phyloP scores from a whole-genome alignment of 2,888 invertebrate genomes.

The Teleogryllus oceanicus region DNA sequence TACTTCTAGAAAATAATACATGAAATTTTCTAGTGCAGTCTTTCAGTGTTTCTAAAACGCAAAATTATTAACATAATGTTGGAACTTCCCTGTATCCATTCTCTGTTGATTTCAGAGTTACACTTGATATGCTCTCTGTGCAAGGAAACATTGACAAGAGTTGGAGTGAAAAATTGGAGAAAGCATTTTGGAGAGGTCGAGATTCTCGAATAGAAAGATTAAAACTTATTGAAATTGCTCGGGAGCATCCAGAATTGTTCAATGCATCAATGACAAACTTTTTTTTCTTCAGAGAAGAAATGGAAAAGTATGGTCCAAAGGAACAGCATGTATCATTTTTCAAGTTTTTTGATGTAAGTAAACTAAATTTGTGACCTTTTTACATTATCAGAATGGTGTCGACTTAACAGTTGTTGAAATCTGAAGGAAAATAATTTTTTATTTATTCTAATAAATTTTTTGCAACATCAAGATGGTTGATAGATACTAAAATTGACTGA shows the following conservation, averaged over 20 bases:
- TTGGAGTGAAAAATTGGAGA: conserved; percentile 72
- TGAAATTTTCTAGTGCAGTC: too few relatives aligned
- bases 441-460: not conserved
- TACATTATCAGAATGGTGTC: too few relatives aligned
- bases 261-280: conserved; percentile 93
- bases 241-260: conserved; percentile 70
- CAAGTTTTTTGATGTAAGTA: conserved; percentile 86
- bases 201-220: conserved; percentile 85
- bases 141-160: conserved; percentile 68
- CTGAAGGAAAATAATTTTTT: too few relatives aligned
- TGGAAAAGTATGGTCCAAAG: conserved; percentile 80
- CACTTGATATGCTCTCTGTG: conserved; percentile 84
- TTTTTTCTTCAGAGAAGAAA: conserved; percentile 88
- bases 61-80: not conserved
- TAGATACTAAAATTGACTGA: too few relatives aligned
- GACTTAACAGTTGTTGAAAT: too few relatives aligned
- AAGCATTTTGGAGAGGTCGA: conserved; percentile 88
- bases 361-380: not conserved
- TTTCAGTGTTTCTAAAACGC: too few relatives aligned
- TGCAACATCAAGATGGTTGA: not conserved
- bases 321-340: conserved; percentile 82
- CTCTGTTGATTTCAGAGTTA: conserved; percentile 60
- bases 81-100: not conserved
- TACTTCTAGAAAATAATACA: too few relatives aligned
- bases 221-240: conserved; percentile 73